phyloP scores from a whole-genome alignment of 2,113 vertebrate genomes.

The Xiphophorus maculatus region DNA sequence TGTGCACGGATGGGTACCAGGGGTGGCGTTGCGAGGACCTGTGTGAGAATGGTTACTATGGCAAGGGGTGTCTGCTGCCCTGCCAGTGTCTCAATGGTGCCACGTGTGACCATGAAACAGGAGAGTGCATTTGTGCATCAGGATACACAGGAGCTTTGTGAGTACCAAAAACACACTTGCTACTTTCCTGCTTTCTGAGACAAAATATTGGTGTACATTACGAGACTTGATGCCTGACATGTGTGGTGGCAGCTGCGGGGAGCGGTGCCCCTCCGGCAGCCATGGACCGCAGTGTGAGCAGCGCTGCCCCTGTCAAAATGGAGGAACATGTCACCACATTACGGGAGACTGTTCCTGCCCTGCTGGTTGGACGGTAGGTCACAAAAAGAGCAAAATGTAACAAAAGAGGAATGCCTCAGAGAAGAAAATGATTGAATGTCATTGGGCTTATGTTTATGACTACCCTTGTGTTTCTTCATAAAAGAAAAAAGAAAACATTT shows the following conservation, averaged over 20 bases:
- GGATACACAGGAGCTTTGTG: conserved; percentile 96
- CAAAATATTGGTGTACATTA: not conserved
- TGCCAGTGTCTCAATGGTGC: conserved; percentile 96
- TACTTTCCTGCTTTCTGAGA: conserved; percentile 11
- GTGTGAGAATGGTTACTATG: conserved; percentile 89
- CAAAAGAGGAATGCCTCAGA: conserved; percentile 12
- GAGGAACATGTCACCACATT: conserved; percentile 95
- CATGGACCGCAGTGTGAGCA: conserved; percentile 95
- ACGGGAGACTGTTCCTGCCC: conserved; percentile 95
- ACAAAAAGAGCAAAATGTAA: not conserved
- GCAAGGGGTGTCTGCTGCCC: conserved; percentile 90
- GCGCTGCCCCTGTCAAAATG: conserved; percentile 96
- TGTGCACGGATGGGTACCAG: conserved; percentile 92
- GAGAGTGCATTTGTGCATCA: conserved; percentile 93
- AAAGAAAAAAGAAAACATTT: not conserved
- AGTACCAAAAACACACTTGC: conserved; percentile 72
- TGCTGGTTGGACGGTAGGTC: conserved; percentile 91
- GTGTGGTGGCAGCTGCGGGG: conserved; percentile 87
- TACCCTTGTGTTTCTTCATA: not conserved
- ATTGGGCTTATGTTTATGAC: not conserved
- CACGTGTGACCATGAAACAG: conserved; percentile 91
- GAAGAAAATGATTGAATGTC: conserved; percentile 8
- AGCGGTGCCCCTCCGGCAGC: conserved; percentile 92
- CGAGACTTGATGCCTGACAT: conserved; percentile 30
- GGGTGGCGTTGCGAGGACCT: conserved; percentile 97